Evolutionary conservation across 2,888 invertebrate genomes (phyloP).

Genomic region (Kuschelorhynchus macadamiae): DNA sequence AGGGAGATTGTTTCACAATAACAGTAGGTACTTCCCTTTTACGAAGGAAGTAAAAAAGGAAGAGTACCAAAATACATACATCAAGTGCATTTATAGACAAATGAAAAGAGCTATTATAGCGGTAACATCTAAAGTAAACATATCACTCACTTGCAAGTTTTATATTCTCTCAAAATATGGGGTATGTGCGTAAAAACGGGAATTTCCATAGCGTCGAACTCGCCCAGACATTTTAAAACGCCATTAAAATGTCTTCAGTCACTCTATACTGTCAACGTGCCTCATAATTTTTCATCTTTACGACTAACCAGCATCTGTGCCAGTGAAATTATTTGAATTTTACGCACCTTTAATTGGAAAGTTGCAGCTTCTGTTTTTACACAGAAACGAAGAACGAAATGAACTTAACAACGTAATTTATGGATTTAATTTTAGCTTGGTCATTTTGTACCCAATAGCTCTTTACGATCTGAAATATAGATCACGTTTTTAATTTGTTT

Average conservation of each 20-base stretch:
- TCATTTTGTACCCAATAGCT: too few relatives aligned
- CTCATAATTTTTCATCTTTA: conserved; percentile 35
- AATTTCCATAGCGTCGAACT: conserved; percentile 22
- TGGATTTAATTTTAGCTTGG: too few relatives aligned
- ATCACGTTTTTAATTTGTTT: too few relatives aligned
- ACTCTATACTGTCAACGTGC: conserved; percentile 25
- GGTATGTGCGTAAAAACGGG: conserved; percentile 19
- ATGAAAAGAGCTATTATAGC: conserved; percentile 36
- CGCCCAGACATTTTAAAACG: conserved; percentile 33
- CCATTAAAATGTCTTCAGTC: conserved; percentile 32
- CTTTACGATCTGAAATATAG: too few relatives aligned
- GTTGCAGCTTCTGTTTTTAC: not conserved
- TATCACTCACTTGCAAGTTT: conserved; percentile 26
- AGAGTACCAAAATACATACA: conserved; percentile 9
- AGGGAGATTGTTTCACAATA: too few relatives aligned
- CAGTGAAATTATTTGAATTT: conserved; percentile 15
- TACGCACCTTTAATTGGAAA: conserved; percentile 11
- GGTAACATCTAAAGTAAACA: conserved; percentile 41
- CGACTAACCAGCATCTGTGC: conserved; percentile 20
- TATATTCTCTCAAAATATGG: conserved; percentile 22
- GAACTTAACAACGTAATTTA: too few relatives aligned
- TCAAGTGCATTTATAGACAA: conserved; percentile 1
- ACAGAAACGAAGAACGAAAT: too few relatives aligned
- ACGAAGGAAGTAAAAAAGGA: too few relatives aligned
- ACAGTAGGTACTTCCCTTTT: too few relatives aligned